Conservation (phyloP, 1,140 invertebrate species). For the Coelopa frigida region DNA sequence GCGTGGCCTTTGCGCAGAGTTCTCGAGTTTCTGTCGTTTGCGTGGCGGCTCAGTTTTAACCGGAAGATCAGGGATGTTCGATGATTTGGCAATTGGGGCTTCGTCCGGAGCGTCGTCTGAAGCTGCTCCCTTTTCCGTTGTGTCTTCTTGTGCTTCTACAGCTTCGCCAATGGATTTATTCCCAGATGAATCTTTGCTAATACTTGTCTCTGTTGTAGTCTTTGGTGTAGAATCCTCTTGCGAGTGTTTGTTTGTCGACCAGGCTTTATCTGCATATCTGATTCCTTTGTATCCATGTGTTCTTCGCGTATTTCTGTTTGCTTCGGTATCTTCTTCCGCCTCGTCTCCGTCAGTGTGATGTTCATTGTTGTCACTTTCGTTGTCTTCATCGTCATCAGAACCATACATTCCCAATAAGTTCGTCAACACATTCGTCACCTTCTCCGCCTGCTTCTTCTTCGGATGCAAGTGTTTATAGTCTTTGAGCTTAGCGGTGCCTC, state of each 20-base stretch:
- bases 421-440: conserved; percentile 24
- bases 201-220: neutral
- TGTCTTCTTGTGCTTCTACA: too few relatives aligned
- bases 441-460: conserved; percentile 4
- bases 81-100: conserved; percentile 18
- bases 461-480: conserved; percentile 26
- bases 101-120: conserved; percentile 39
- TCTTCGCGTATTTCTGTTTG: too few relatives aligned
- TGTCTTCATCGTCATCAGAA: conserved; percentile 30
- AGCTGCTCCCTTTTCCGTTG: too few relatives aligned
- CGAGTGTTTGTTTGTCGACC: too few relatives aligned
- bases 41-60: conserved; percentile 6
- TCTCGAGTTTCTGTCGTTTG: neutral
- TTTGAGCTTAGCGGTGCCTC: conserved; percentile 23
- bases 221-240: neutral
- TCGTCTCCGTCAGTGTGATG: conserved; percentile 18
- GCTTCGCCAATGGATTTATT: too few relatives aligned
- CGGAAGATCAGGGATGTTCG: neutral
- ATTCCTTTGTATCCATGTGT: neutral
- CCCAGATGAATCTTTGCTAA: conserved; percentile 7
- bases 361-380: too few relatives aligned
- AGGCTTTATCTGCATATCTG: conserved; percentile 10
- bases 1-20: neutral
- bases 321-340: neutral
- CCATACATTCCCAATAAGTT: conserved; percentile 35